phyloP scores from a whole-genome alignment of 2,797 vertebrate genomes.

The Martes flavigula region DNA sequence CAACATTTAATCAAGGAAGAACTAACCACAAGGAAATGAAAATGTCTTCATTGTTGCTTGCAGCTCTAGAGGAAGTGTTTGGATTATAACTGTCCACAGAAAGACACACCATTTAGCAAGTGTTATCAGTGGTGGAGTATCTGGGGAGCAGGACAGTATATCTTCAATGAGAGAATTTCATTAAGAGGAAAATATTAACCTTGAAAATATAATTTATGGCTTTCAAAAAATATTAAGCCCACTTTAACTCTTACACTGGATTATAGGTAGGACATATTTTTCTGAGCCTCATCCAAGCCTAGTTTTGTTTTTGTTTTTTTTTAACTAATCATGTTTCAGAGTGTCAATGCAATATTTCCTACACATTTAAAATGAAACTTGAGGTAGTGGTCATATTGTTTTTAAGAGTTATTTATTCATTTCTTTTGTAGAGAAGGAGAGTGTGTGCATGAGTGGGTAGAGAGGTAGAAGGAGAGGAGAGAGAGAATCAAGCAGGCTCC shows the following conservation, averaged over 20 bases:
- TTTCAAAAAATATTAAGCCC: conserved; percentile 43
- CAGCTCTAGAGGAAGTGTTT: conserved; percentile 14
- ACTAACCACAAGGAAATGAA: conserved; percentile 33
- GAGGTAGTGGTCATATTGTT: background rate
- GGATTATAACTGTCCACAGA: background rate
- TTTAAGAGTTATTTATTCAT: background rate
- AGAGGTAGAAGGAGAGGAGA: background rate
- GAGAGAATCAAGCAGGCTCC: background rate
- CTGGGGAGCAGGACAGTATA: background rate
- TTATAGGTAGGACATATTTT: conserved; percentile 15
- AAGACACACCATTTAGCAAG: background rate
- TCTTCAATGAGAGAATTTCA: conserved; percentile 50
- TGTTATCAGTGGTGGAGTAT: background rate
- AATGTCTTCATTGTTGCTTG: background rate
- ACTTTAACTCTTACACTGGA: background rate
- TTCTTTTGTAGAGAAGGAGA: background rate
- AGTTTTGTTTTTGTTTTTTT: background rate
- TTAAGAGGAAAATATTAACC: conserved; percentile 29
- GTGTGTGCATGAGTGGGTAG: background rate
- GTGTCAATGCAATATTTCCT: background rate
- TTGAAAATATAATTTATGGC: conserved; percentile 30
- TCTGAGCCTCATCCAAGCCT: background rate
- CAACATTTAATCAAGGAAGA: background rate
- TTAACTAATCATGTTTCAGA: background rate
- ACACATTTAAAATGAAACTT: conserved; percentile 19